Percentiles rank a stretch among this genome's conserved stretches.
phyloP scores from a whole-genome alignment of 2,113 vertebrate genomes.

The Halcyon malimbica region DNA sequence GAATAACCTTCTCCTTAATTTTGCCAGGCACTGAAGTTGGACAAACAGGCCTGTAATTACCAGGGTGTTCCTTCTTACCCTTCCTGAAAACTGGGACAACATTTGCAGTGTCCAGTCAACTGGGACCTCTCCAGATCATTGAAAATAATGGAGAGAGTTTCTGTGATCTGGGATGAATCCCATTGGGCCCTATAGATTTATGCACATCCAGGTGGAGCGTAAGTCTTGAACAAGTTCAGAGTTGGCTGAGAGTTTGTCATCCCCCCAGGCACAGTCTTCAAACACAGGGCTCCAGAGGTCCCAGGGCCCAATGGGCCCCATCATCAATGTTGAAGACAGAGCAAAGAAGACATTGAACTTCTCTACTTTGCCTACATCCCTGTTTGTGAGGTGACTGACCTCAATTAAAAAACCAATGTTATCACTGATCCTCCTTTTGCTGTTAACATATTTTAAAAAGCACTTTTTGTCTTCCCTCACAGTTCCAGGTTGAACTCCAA shows the following conservation, averaged over 20 bases:
- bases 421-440: neutral
- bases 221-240: neutral
- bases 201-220: neutral
- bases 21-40: neutral
- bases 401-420: neutral
- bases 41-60: neutral
- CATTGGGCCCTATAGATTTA: neutral
- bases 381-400: too few species aligned
- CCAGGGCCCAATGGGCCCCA: neutral
- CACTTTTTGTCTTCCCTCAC: neutral
- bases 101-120: neutral
- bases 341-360: too few species aligned
- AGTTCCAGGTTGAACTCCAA: neutral
- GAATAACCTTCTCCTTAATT: neutral
- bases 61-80: neutral
- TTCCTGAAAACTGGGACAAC: neutral
- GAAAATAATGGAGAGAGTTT: neutral
- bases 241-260: neutral
- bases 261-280: neutral
- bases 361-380: too few species aligned
- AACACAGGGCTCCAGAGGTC: fast-evolving
- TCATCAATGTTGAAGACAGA: neutral
- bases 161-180: neutral
- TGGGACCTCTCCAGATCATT: neutral
- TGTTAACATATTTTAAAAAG: neutral